Evolutionary conservation across 2,113 vertebrate genomes (phyloP).

Genomic region (Origma solitaria): DNA sequence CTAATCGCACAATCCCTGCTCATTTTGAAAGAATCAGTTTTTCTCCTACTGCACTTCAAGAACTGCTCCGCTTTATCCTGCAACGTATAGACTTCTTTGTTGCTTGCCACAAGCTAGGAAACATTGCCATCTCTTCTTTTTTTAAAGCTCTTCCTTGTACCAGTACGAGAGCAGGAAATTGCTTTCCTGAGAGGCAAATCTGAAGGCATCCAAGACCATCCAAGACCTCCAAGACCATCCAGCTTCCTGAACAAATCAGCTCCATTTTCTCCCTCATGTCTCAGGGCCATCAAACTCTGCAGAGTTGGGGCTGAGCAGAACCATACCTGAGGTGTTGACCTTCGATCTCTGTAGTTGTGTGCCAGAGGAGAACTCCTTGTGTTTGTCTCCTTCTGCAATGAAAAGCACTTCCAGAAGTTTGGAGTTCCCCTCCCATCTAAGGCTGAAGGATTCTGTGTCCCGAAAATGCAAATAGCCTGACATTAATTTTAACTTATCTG

Average conservation of each 20-base stretch:
- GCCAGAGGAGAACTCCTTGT: not conserved
- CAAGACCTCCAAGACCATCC: not conserved
- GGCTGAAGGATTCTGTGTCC: not conserved
- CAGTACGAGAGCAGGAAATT: not conserved
- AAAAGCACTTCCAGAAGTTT: not conserved
- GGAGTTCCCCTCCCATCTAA: not conserved
- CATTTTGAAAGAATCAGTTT: not conserved
- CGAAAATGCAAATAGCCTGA: not conserved
- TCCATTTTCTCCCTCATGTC: not conserved
- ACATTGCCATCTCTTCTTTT: not conserved
- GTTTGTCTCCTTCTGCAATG: not conserved
- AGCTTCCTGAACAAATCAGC: not conserved
- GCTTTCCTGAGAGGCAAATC: not conserved
- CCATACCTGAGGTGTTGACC: not conserved
- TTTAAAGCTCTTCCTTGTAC: not conserved
- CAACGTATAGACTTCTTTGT: fast-evolving
- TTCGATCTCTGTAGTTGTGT: fast-evolving
- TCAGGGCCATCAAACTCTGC: not conserved
- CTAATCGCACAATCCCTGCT: not conserved
- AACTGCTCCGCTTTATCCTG: not conserved
- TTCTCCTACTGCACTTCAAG: not conserved
- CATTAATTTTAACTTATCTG: slow-evolving; percentile 4
- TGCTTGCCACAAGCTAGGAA: not conserved
- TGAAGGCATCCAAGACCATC: not conserved
- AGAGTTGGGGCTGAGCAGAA: not conserved